These are phyloP conservation scores for Nomia melanderi DNA, from an alignment of 1,140 invertebrate species.

Conservation along the genomic window DNA sequence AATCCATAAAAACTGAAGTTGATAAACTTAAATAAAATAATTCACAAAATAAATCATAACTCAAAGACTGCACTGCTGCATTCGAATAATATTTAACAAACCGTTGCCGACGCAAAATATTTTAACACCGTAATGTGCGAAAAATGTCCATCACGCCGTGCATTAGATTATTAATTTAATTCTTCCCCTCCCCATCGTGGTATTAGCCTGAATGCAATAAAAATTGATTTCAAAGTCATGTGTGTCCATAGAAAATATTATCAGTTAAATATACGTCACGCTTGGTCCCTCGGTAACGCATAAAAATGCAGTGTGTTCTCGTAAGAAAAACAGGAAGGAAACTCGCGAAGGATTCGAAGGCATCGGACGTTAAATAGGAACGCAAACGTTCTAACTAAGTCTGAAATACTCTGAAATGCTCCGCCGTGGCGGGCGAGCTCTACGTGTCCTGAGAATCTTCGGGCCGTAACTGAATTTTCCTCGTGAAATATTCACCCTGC, in stretches of 20 bases:
- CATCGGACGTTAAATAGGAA: slow-evolving; percentile 75
- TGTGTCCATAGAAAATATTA: not conserved
- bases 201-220: not conserved
- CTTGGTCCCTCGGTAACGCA: slow-evolving; percentile 11
- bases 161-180: too few species aligned
- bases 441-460: slow-evolving; percentile 78
- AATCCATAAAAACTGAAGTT: too few species aligned
- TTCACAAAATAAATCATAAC: too few species aligned
- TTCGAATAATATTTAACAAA: too few species aligned
- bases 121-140: too few species aligned
- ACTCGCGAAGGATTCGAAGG: slow-evolving; percentile 57
- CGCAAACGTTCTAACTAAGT: slow-evolving; percentile 80
- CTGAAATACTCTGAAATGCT: slow-evolving; percentile 76
- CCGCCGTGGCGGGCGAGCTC: slow-evolving; percentile 66
- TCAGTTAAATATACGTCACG: not conserved
- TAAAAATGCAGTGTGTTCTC: slow-evolving; percentile 57
- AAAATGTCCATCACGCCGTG: too few species aligned
- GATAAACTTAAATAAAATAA: too few species aligned
- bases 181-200: too few species aligned
- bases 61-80: too few species aligned
- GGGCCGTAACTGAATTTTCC: slow-evolving; percentile 79
- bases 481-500: slow-evolving; percentile 79
- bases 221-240: not conserved
- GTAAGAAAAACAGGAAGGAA: slow-evolving; percentile 52
- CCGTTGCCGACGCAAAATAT: too few species aligned